Conservation (phyloP, 1,140 invertebrate species). For the Pinna nobilis region DNA sequence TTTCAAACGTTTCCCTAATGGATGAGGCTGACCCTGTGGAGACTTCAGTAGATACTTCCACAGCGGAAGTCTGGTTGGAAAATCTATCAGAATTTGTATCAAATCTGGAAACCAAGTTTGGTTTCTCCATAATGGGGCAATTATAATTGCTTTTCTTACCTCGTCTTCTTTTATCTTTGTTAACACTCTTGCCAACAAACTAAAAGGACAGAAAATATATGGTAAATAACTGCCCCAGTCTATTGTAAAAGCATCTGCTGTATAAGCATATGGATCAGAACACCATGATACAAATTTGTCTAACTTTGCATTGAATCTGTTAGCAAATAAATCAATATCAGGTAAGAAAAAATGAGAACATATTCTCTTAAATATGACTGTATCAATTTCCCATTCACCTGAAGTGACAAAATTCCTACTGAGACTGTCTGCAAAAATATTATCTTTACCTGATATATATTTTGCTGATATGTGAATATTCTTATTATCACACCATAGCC, state of each 20-base stretch:
- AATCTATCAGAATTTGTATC: too few relatives aligned
- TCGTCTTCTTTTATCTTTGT: not conserved
- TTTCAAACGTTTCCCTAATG: not conserved
- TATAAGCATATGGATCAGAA: not conserved
- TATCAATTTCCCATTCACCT: too few relatives aligned
- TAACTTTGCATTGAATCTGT: too few relatives aligned
- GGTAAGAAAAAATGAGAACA: too few relatives aligned
- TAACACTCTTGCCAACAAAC: not conserved
- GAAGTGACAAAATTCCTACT: too few relatives aligned
- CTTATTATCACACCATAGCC: too few relatives aligned
- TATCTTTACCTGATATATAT: too few relatives aligned
- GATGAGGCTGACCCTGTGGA: not conserved
- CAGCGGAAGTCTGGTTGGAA: conserved; percentile 1
- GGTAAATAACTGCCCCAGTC: not conserved
- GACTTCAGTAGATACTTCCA: not conserved
- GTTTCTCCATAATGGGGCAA: not conserved
- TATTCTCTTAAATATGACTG: too few relatives aligned
- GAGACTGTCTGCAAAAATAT: too few relatives aligned
- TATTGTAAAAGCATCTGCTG: not conserved
- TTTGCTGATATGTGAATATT: too few relatives aligned
- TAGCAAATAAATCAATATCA: too few relatives aligned
- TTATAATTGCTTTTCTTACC: not conserved
- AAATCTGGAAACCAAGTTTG: conserved; percentile 11
- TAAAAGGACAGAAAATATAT: conserved; percentile 20
- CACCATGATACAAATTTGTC: conserved; percentile 14